phyloP scores from a whole-genome alignment of 1,140 invertebrate genomes.

The Drosophila teissieri region DNA sequence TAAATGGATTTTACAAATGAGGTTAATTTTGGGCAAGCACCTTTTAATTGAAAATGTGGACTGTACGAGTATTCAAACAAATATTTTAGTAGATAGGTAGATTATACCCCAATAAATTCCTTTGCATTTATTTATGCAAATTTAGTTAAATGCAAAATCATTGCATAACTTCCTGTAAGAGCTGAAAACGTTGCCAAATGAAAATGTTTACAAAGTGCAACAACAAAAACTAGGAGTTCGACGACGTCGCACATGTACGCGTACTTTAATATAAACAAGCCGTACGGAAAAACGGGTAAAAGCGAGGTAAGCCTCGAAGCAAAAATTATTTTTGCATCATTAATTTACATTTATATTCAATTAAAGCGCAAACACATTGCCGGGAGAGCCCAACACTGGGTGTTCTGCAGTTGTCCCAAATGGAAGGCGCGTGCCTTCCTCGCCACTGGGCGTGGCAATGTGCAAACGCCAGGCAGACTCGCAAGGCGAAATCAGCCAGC shows the following conservation, averaged over 20 bases:
- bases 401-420: conserved; percentile 16
- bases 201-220: conserved; percentile 71
- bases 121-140: conserved; percentile 80
- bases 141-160: conserved; percentile 82
- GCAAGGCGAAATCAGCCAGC: neutral
- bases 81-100: conserved; percentile 16
- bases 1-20: neutral
- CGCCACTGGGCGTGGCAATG: conserved; percentile 46
- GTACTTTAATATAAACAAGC: conserved; percentile 49
- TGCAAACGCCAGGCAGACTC: conserved; percentile 14
- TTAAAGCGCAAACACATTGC: conserved; percentile 77
- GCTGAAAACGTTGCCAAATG: conserved; percentile 69
- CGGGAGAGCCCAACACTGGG: conserved; percentile 19
- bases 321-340: conserved; percentile 83
- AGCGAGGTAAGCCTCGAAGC: conserved; percentile 67
- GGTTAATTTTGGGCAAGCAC: neutral
- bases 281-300: conserved; percentile 36
- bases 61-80: neutral
- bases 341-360: conserved; percentile 84
- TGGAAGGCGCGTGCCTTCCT: conserved; percentile 48
- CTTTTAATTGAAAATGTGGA: conserved; percentile 6
- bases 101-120: conserved; percentile 57
- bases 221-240: conserved; percentile 37
- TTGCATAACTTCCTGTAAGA: conserved; percentile 67
- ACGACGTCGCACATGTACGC: conserved; percentile 18